phyloP scores from a whole-genome alignment of 1,140 invertebrate species.

The Pseudomyrmex flavicornis region DNA sequence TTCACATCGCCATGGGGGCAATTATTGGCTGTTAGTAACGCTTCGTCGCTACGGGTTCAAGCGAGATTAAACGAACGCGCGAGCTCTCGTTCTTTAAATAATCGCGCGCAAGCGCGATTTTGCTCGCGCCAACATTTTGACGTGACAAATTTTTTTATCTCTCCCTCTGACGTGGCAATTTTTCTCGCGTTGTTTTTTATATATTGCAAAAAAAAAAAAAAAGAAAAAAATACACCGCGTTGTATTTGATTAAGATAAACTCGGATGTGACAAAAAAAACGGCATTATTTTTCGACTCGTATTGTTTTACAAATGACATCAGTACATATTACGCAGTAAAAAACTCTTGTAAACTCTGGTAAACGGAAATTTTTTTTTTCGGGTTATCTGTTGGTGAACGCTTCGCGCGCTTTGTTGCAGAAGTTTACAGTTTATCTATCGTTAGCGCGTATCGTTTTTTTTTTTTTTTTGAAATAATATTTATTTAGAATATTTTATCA shows the following conservation, averaged over 20 bases:
- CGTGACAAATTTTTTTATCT: background rate
- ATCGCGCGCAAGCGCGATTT: slow-evolving; percentile 27
- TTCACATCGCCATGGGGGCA: slow-evolving; percentile 67
- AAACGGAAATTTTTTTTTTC: slow-evolving; percentile 2
- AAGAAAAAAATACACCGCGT: background rate
- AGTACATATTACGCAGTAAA: slow-evolving; percentile 7
- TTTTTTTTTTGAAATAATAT: no score
- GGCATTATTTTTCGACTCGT: slow-evolving; percentile 15
- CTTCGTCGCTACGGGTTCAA: slow-evolving; percentile 64
- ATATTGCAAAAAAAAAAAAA: background rate
- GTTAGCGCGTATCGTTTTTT: no score
- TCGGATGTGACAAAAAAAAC: slow-evolving; percentile 9
- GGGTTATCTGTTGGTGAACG: background rate
- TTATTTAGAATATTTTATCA: no score
- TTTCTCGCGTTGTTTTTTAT: slow-evolving; percentile 39
- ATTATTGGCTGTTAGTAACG: slow-evolving; percentile 72
- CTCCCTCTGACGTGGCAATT: background rate
- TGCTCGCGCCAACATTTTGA: slow-evolving; percentile 16
- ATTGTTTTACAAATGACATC: slow-evolving; percentile 23
- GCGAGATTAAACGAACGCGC: slow-evolving; percentile 51
- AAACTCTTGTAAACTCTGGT: background rate
- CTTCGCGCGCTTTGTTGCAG: background rate
- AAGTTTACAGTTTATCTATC: slow-evolving; percentile 4
- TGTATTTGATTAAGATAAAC: slow-evolving; percentile 8
- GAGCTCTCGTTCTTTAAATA: slow-evolving; percentile 49